Conservation (phyloP, 1,140 invertebrate species). For the Mya arenaria region DNA sequence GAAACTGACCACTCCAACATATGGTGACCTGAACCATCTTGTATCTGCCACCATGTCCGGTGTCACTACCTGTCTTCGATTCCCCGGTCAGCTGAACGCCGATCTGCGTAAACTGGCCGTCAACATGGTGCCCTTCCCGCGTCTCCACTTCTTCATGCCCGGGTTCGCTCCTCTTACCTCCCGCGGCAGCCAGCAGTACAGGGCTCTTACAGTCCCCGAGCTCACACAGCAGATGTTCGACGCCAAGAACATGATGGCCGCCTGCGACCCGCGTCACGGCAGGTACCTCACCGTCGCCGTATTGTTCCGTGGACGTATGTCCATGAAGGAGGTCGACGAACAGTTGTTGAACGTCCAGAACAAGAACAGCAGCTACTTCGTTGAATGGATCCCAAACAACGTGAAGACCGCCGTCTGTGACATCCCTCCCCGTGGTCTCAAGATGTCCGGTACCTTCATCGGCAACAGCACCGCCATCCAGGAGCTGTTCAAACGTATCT, state of each 20-base stretch:
- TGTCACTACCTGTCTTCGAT: slow-evolving; percentile 89
- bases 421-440: slow-evolving; percentile 83
- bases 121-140: slow-evolving; percentile 88
- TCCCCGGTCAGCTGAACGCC: slow-evolving; percentile 92
- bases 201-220: slow-evolving; percentile 83
- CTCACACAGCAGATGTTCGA: slow-evolving; percentile 88
- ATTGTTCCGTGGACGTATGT: slow-evolving; percentile 96
- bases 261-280: slow-evolving; percentile 88
- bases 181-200: slow-evolving; percentile 82
- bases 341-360: slow-evolving; percentile 80
- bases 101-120: slow-evolving; percentile 92
- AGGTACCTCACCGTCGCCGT: slow-evolving; percentile 91
- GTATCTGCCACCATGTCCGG: slow-evolving; percentile 86
- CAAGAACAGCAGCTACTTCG: slow-evolving; percentile 89
- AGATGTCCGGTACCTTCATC: slow-evolving; percentile 82
- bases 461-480: slow-evolving; percentile 88
- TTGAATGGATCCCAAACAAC: slow-evolving; percentile 97
- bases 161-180: slow-evolving; percentile 88
- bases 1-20: slow-evolving; percentile 88
- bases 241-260: slow-evolving; percentile 90
- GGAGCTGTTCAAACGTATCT: slow-evolving; percentile 90
- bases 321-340: slow-evolving; percentile 94
- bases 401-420: slow-evolving; percentile 83
- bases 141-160: slow-evolving; percentile 92
- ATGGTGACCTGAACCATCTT: slow-evolving; percentile 84